Evolutionary conservation across 2,113 vertebrate species (phyloP).

Genomic region (Sinocyclocheilus anshuiensis): DNA sequence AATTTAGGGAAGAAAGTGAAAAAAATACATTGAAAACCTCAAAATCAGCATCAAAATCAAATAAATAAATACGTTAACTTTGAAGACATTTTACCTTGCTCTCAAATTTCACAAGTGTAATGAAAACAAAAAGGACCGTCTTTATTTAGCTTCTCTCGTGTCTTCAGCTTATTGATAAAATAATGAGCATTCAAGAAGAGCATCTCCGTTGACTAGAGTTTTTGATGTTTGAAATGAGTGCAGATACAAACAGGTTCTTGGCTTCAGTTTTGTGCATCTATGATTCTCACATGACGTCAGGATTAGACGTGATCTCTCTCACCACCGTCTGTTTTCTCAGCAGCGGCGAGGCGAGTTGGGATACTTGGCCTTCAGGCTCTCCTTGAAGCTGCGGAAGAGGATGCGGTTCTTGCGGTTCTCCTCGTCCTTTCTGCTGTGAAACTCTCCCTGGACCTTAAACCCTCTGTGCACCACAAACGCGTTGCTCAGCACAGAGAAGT

Average conservation of each 20-base stretch:
- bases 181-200: not conserved
- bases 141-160: not conserved
- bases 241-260: not conserved
- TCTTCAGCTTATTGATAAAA: not conserved
- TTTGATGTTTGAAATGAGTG: not conserved
- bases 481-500: conserved; percentile 85
- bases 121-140: not conserved
- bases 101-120: not conserved
- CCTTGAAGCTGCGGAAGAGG: conserved; percentile 89
- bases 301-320: not conserved
- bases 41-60: not conserved
- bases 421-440: conserved; percentile 86
- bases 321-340: conserved; percentile 66
- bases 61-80: not conserved
- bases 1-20: not conserved
- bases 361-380: conserved; percentile 86
- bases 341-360: conserved; percentile 80
- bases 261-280: not conserved
- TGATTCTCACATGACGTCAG: not conserved
- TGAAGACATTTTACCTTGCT: not conserved
- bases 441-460: conserved; percentile 87
- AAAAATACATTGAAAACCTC: not conserved
- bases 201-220: not conserved
- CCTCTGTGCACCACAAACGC: conserved; percentile 89
- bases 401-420: conserved; percentile 88